Evolutionary conservation across 2,888 invertebrate genomes (phyloP).

Genomic region (Anticlea derivata): DNA sequence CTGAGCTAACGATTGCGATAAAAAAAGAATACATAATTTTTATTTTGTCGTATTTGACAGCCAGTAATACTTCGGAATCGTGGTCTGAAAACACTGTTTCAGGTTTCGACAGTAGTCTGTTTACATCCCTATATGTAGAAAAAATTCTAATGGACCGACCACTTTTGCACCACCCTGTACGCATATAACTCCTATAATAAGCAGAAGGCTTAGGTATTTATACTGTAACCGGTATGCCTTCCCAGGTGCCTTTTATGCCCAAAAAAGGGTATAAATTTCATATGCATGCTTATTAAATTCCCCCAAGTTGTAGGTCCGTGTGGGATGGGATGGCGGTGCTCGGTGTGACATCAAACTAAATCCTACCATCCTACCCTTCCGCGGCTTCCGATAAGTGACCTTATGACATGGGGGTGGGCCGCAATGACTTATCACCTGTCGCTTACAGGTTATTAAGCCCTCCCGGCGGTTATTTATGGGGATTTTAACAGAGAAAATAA

Average conservation of each 20-base stretch:
- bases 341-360: conserved; percentile 31
- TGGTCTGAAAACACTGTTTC: too few relatives aligned
- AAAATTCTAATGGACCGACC: not conserved
- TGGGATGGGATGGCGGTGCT: conserved; percentile 5
- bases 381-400: conserved; percentile 30
- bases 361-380: conserved; percentile 29
- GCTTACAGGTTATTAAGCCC: conserved; percentile 47
- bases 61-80: too few relatives aligned
- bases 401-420: conserved; percentile 33
- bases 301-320: conserved; percentile 12
- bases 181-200: not conserved
- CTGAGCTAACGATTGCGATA: too few relatives aligned
- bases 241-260: conserved; percentile 21
- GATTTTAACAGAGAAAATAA: conserved; percentile 29
- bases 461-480: conserved; percentile 40
- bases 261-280: conserved; percentile 19
- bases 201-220: conserved; percentile 3
- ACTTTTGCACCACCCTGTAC: not conserved
- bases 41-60: too few relatives aligned
- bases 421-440: conserved; percentile 52
- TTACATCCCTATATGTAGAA: too few relatives aligned
- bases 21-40: too few relatives aligned
- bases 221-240: conserved; percentile 3
- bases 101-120: too few relatives aligned
- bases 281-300: conserved; percentile 34